Evolutionary conservation across 2,797 vertebrate species (phyloP), one percentile per base, ranked within the genome.

Genomic region (Diplodus puntazzo): DNA sequence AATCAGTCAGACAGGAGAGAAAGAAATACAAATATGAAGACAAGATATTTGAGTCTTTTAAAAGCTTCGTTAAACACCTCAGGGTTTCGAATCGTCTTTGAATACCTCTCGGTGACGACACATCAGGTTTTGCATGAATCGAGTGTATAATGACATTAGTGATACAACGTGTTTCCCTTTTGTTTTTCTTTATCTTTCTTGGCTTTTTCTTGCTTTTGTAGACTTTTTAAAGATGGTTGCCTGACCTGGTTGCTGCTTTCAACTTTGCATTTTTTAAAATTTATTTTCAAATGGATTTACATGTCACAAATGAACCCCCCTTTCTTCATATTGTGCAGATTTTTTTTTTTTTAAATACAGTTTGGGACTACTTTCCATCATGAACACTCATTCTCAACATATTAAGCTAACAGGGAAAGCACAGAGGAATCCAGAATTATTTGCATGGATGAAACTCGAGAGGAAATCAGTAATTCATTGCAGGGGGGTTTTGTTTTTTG

Each of bases 241-340:
- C 52, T 82, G 72, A 81, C 75, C 73, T 79, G 80, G 63, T 79
- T 81, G 76, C 80, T 83, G 73, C 86, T 85, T 71, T 73, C 48
- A 66, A 68, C 58, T 79, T 83, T 77, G 62, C 70, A 65, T 64
- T 63, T 34, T 43, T 67, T 8, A 3, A 13, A 5, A 7, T 13
- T n/a, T 68, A 7, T 13, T n/a, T 68, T 66, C 18, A 59, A 50
- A 18, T 60, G 2, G 16, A 42, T 76, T 68, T 6, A 60, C 6
- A 62, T 59, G 18, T 65, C 14, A 63, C 54, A 59, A 50, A 13
- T 27, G 45, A 75, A 58, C 21, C 8, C 5, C 5, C 12, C 2
- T 18, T 46, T 63, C 42, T 63, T 71, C 0, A 53, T 12, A 11
- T 2, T 39, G 21, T 53, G 55, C 55, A 69, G 59, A 62, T 45